These are phyloP conservation scores for Petrophora chlorosata DNA, from an alignment of 2,888 invertebrate genomes.

Conservation along the genomic window DNA sequence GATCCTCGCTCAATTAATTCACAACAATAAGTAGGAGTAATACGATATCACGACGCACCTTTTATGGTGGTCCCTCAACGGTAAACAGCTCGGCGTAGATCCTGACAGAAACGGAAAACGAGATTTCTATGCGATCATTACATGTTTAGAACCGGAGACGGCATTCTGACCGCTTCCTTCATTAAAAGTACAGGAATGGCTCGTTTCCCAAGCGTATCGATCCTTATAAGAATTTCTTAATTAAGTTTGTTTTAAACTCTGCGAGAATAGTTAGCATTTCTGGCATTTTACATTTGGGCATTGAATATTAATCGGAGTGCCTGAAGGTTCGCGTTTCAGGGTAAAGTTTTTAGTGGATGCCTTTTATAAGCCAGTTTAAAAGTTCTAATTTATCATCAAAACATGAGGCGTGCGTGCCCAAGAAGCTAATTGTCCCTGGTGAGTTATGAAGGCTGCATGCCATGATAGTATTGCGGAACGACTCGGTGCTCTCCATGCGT, in stretches of 20 bases:
- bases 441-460: slow-evolving; percentile 6
- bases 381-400: slow-evolving; percentile 3
- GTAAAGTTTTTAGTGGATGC: neutral
- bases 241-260: slow-evolving; percentile 3
- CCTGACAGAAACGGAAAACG: slow-evolving; percentile 30
- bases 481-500: slow-evolving; percentile 20
- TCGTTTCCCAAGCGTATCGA: slow-evolving; percentile 6
- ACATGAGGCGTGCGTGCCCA: slow-evolving; percentile 7
- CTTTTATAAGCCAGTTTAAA: neutral
- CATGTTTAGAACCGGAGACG: slow-evolving; percentile 23
- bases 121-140: slow-evolving; percentile 27
- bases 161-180: slow-evolving; percentile 28
- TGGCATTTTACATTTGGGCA: slow-evolving; percentile 1
- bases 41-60: slow-evolving; percentile 22
- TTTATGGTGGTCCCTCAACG: slow-evolving; percentile 16
- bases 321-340: slow-evolving; percentile 18
- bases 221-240: slow-evolving; percentile 15
- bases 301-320: slow-evolving; percentile 14
- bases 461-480: slow-evolving; percentile 14
- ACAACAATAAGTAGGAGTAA: slow-evolving; percentile 32
- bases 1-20: slow-evolving; percentile 30
- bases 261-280: neutral
- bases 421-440: slow-evolving; percentile 5
- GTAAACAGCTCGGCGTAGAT: slow-evolving; percentile 4
- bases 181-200: slow-evolving; percentile 16